Percentiles rank a stretch among this genome's conserved stretches.
Conservation (phyloP, 2,888 invertebrate genomes). For the Hydroisotoma schaefferi region DNA sequence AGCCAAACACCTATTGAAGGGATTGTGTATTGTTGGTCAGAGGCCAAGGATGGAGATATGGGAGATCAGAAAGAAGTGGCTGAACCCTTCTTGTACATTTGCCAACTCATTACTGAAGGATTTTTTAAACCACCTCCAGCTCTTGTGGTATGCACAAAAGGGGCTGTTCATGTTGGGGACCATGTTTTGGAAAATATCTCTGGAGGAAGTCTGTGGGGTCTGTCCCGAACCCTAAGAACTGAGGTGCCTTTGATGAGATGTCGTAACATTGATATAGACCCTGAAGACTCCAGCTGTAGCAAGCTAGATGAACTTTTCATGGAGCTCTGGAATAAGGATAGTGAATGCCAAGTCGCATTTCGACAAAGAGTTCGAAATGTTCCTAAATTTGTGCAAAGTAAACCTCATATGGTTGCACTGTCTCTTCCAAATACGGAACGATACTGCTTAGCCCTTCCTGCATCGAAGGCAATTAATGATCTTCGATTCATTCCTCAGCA, state of each 20-base stretch:
- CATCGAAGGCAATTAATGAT: constrained; percentile 12
- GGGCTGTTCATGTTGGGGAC: background rate
- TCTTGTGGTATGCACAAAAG: background rate
- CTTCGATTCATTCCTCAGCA: constrained; percentile 7
- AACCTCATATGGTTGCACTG: constrained; percentile 1
- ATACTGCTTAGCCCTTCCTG: constrained; percentile 15
- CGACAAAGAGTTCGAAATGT: background rate
- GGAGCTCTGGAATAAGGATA: background rate
- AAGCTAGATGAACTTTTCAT: background rate
- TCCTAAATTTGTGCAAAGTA: background rate
- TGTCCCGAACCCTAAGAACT: background rate
- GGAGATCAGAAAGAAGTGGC: background rate
- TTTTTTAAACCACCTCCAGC: background rate
- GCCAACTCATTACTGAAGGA: background rate
- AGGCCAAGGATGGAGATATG: background rate
- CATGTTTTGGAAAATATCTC: background rate
- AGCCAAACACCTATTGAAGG: background rate
- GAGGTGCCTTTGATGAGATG: background rate
- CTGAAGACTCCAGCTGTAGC: background rate
- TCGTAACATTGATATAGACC: background rate
- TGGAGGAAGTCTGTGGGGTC: background rate
- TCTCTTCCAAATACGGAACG: constrained; percentile 16
- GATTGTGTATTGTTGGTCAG: background rate
- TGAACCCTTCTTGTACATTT: background rate
- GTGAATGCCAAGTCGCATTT: background rate